Conservation (phyloP, 2,797 vertebrate species). For the Molossus alvarezi region DNA sequence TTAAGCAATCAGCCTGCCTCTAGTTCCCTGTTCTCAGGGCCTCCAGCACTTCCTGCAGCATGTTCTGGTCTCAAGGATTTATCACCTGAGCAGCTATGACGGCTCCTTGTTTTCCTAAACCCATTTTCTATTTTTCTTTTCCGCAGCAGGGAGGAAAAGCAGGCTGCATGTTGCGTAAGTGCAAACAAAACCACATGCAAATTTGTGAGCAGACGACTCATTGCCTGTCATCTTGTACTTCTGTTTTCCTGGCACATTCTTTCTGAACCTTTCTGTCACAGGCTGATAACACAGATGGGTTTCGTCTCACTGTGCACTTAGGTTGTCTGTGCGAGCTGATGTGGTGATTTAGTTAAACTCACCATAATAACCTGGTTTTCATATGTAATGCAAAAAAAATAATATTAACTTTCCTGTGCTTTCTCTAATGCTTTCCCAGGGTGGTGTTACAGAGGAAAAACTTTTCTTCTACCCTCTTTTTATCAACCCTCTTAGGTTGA, state of each 20-base stretch:
- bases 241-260: background rate
- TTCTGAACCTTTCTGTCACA: background rate
- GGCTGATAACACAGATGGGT: background rate
- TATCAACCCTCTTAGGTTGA: background rate
- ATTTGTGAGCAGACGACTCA: background rate
- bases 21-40: background rate
- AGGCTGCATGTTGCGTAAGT: background rate
- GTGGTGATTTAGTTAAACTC: background rate
- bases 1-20: background rate
- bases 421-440: background rate
- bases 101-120: background rate
- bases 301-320: background rate
- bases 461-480: no score
- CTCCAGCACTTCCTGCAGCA: slow-evolving; percentile 26
- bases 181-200: background rate
- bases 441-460: background rate
- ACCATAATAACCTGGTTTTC: background rate
- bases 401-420: background rate
- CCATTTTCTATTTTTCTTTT: slow-evolving; percentile 60
- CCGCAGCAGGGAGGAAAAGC: background rate
- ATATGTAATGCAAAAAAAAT: background rate
- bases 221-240: background rate
- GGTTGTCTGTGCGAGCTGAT: background rate
- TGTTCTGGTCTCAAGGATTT: background rate
- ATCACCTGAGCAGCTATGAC: background rate